A percentile compares a stretch with the other conserved stretches of the same genome.
Conservation (phyloP, 2,113 vertebrate species). For the Lethenteron reissneri region DNA sequence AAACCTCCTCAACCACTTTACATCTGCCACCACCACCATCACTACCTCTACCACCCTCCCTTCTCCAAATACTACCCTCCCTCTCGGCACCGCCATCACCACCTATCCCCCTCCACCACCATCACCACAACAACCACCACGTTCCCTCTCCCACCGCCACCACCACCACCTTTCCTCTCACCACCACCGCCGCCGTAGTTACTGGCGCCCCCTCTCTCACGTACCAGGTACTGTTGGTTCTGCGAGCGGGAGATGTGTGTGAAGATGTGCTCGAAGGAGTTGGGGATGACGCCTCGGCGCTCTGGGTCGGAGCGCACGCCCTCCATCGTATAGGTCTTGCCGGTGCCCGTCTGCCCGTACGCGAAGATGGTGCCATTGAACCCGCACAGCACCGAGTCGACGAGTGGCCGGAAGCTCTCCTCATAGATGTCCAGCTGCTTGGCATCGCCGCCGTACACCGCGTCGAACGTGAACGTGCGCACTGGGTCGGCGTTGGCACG, state of each 20-base stretch:
- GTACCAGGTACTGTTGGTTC: slow-evolving; percentile 75
- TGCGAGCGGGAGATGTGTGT: slow-evolving; percentile 80
- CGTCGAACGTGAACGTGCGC: slow-evolving; percentile 80
- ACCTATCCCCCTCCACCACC: too few relatives aligned
- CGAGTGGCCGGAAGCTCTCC: slow-evolving; percentile 59
- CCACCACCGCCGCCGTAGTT: too few relatives aligned
- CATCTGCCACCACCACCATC: too few relatives aligned
- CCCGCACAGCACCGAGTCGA: slow-evolving; percentile 59
- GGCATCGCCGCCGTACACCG: slow-evolving; percentile 55
- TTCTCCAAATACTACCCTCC: too few relatives aligned
- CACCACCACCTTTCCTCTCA: too few relatives aligned
- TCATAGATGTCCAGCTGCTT: slow-evolving; percentile 66
- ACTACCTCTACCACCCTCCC: too few relatives aligned
- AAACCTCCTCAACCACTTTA: too few relatives aligned
- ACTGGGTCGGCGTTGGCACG: slow-evolving; percentile 38
- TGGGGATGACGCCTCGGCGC: slow-evolving; percentile 55
- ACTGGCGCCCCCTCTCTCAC: too few relatives aligned
- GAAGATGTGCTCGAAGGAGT: slow-evolving; percentile 76
- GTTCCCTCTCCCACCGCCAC: too few relatives aligned
- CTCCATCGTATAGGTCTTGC: slow-evolving; percentile 87
- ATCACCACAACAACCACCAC: too few relatives aligned
- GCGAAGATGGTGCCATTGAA: slow-evolving; percentile 84
- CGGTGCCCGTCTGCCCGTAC: slow-evolving; percentile 79
- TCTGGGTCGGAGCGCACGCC: slow-evolving; percentile 50
- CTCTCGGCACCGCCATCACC: too few relatives aligned